Percentiles rank a stretch among this genome's conserved stretches.
These are phyloP conservation scores for Diglossa cyanea DNA, from an alignment of 2,797 vertebrate species.

Conservation along the genomic window DNA sequence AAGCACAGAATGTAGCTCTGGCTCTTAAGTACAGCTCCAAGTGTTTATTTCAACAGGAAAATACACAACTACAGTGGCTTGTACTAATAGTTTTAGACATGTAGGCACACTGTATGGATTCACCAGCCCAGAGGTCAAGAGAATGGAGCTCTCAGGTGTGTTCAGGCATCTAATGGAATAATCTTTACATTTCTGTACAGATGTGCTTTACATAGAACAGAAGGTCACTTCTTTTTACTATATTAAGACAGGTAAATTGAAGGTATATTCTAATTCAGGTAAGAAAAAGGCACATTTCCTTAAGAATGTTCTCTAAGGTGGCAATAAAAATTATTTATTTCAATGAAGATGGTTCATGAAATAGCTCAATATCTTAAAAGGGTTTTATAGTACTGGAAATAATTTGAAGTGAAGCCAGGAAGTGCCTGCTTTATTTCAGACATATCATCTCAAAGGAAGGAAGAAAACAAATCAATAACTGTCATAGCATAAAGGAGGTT, in stretches of 20 bases:
- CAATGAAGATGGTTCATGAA: neutral
- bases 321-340: neutral
- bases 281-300: neutral
- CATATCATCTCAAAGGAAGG: neutral
- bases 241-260: neutral
- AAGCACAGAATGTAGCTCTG: neutral
- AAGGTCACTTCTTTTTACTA: neutral
- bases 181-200: neutral
- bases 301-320: neutral
- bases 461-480: neutral
- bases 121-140: neutral
- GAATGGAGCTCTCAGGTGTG: neutral
- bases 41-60: conserved; percentile 33
- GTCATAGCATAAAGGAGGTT: neutral
- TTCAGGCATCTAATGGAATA: neutral
- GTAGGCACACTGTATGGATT: neutral
- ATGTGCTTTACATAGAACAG: neutral
- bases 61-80: neutral
- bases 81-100: neutral
- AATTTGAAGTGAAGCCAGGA: neutral
- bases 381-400: neutral
- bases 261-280: neutral
- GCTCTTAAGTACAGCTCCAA: neutral
- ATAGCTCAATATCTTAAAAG: neutral
- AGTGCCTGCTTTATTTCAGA: neutral